A percentile compares a stretch with the other conserved stretches of the same genome.
phyloP scores from a whole-genome alignment of 2,797 vertebrate species.

The Cygnus olor region DNA sequence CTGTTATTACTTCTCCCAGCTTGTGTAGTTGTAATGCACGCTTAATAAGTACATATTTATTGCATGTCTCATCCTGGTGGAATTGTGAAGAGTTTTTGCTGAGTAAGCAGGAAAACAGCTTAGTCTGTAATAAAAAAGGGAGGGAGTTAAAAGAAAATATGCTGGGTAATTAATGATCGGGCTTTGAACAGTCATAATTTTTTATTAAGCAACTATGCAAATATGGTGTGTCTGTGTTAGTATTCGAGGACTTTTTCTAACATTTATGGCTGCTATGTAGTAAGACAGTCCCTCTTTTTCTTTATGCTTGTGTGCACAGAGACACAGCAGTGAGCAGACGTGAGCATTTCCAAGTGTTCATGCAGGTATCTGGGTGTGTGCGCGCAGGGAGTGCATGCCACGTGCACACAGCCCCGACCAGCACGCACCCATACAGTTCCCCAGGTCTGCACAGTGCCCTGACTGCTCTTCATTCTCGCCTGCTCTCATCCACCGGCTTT shows the following conservation, averaged over 20 bases:
- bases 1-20: slow-evolving; percentile 46
- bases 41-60: slow-evolving; percentile 73
- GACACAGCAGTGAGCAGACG: rapidly evolving
- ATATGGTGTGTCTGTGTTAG: slow-evolving; percentile 26
- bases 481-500: neutral
- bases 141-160: slow-evolving; percentile 60
- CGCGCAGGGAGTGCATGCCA: rapidly evolving
- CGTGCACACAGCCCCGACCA: neutral
- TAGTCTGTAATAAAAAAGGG: slow-evolving; percentile 31
- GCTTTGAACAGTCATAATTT: slow-evolving; percentile 74
- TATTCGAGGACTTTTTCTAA: neutral
- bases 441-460: neutral
- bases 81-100: slow-evolving; percentile 58
- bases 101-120: slow-evolving; percentile 70
- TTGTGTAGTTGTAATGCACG: slow-evolving; percentile 43
- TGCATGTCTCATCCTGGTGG: neutral
- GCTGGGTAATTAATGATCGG: slow-evolving; percentile 73
- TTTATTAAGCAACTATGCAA: slow-evolving; percentile 81
- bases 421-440: neutral
- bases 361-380: neutral
- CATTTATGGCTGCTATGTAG: neutral
- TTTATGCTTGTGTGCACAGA: neutral
- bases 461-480: neutral
- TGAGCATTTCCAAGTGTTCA: rapidly evolving
- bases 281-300: neutral